phyloP scores from a whole-genome alignment of 2,888 invertebrate genomes.

The Charanyca ferruginea region DNA sequence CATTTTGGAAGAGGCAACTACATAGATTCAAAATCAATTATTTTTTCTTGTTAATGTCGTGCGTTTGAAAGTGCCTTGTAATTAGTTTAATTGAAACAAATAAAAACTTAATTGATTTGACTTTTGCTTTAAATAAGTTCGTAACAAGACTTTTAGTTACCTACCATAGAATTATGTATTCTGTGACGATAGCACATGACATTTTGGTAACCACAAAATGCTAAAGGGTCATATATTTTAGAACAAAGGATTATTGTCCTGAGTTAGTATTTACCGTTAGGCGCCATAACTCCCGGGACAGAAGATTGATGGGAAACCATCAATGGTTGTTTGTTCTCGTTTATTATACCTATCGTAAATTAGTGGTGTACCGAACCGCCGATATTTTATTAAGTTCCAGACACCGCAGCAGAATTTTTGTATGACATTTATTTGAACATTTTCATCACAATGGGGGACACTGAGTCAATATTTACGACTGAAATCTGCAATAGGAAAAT shows the following conservation, averaged over 20 bases:
- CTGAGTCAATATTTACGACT: background rate
- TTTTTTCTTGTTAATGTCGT: no score
- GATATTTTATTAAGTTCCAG: slow-evolving; percentile 22
- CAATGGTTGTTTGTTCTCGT: slow-evolving; percentile 33
- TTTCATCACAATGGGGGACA: background rate
- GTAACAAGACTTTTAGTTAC: no score
- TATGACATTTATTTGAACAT: background rate
- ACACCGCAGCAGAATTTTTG: slow-evolving; percentile 1
- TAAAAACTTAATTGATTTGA: no score
- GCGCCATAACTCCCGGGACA: slow-evolving; percentile 29
- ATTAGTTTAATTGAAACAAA: no score
- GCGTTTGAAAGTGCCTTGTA: no score
- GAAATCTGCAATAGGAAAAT: background rate
- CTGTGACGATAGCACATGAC: no score
- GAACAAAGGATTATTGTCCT: background rate
- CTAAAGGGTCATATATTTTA: slow-evolving; percentile 3
- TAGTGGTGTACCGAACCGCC: background rate
- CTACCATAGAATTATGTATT: no score
- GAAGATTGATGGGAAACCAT: slow-evolving; percentile 35
- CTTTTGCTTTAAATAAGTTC: no score
- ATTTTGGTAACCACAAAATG: background rate
- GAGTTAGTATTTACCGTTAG: slow-evolving; percentile 28
- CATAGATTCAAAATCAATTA: no score
- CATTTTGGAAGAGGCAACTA: no score
- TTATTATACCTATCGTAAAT: slow-evolving; percentile 33